A percentile compares a stretch with the other conserved stretches of the same genome.
phyloP scores from a whole-genome alignment of 2,888 invertebrate genomes.

The Acrobasis repandana region DNA sequence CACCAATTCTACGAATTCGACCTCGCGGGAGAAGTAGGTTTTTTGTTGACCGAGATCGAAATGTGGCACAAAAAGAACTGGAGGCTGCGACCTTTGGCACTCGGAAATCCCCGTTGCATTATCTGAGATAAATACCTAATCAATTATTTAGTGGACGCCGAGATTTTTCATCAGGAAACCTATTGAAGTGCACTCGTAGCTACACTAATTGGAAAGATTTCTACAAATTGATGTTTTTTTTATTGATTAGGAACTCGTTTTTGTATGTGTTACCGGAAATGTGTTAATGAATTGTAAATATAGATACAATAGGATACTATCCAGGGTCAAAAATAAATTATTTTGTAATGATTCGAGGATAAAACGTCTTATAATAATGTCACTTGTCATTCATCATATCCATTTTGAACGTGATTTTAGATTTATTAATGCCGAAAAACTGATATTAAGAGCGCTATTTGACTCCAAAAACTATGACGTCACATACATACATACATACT shows the following conservation, averaged over 20 bases:
- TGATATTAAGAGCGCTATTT: no score
- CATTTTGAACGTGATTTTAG: no score
- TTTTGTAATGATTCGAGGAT: no score
- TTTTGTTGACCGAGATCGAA: background rate
- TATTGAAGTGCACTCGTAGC: background rate
- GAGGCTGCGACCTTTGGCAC: slow-evolving; percentile 19
- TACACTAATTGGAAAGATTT: background rate
- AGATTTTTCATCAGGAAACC: background rate
- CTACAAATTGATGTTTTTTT: background rate
- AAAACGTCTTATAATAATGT: no score
- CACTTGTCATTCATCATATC: no score
- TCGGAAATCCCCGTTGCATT: slow-evolving; percentile 32
- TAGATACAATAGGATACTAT: no score
- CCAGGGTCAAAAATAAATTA: no score
- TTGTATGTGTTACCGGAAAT: background rate
- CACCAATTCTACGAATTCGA: slow-evolving; percentile 1
- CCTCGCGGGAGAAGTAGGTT: slow-evolving; percentile 17
- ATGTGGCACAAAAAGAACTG: background rate
- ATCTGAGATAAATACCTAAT: background rate
- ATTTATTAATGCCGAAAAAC: no score
- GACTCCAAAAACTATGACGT: no score
- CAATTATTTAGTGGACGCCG: background rate
- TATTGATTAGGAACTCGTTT: background rate
- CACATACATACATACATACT: no score
- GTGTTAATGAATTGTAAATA: no score